These are phyloP conservation scores for Stenichneumon culpator DNA, from an alignment of 2,888 invertebrate genomes.

Conservation along the genomic window DNA sequence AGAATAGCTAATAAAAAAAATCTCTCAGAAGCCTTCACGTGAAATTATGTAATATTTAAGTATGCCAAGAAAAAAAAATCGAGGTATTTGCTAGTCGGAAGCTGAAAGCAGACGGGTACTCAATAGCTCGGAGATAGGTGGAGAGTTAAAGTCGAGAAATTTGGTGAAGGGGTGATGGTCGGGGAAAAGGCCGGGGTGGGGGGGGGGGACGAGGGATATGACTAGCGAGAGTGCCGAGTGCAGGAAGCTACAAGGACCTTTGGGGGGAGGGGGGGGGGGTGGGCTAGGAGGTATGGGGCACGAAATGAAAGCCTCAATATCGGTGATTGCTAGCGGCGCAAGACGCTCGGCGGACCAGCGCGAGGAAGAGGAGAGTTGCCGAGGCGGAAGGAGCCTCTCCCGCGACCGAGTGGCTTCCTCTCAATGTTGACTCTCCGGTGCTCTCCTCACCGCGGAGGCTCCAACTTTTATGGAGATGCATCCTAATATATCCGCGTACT, in stretches of 20 bases:
- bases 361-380: slow-evolving; percentile 69
- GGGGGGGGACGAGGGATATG: slow-evolving; percentile 39
- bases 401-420: slow-evolving; percentile 57
- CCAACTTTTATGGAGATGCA: slow-evolving; percentile 85
- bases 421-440: slow-evolving; percentile 81
- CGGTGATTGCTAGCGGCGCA: slow-evolving; percentile 84
- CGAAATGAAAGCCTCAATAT: slow-evolving; percentile 85
- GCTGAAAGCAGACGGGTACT: slow-evolving; percentile 53
- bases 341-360: slow-evolving; percentile 79
- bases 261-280: background rate
- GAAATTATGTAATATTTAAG: slow-evolving; percentile 46
- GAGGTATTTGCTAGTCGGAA: slow-evolving; percentile 59
- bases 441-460: slow-evolving; percentile 75
- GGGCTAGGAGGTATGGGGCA: slow-evolving; percentile 70
- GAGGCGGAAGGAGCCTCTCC: slow-evolving; percentile 78
- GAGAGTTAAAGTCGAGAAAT: slow-evolving; percentile 29
- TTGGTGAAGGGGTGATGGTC: slow-evolving; percentile 19
- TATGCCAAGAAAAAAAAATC: slow-evolving; percentile 38
- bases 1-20: background rate
- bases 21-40: slow-evolving; percentile 1
- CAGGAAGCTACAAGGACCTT: slow-evolving; percentile 69
- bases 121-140: slow-evolving; percentile 24
- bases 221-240: slow-evolving; percentile 68
- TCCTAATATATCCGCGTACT: slow-evolving; percentile 84
- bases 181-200: background rate